Evolutionary conservation across 2,888 invertebrate species (phyloP).

Genomic region (Ophraella communa): DNA sequence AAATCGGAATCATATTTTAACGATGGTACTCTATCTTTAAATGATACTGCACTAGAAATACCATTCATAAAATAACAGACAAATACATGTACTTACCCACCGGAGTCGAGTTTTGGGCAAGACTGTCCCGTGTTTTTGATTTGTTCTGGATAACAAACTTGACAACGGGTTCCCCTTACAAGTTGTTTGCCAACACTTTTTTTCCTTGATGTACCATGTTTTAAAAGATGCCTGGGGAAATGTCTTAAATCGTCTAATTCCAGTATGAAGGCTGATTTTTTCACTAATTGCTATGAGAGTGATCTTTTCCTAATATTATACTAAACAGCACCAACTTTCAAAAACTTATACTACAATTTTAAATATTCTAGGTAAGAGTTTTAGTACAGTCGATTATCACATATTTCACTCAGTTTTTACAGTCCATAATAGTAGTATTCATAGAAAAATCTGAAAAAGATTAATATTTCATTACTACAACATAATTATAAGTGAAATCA

Average conservation of each 20-base stretch:
- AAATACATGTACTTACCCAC: constrained; percentile 54
- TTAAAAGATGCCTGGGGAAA: constrained; percentile 45
- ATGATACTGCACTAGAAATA: too few relatives aligned
- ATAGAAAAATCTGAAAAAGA: constrained; percentile 37
- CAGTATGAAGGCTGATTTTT: constrained; percentile 49
- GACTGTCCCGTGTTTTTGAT: constrained; percentile 59
- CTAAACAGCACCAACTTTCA: constrained; percentile 31
- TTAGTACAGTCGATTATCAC: constrained; percentile 32
- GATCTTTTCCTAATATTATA: constrained; percentile 16
- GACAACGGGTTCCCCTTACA: constrained; percentile 51
- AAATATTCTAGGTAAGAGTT: constrained; percentile 4
- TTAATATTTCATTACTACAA: too few relatives aligned
- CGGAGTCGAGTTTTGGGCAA: constrained; percentile 59
- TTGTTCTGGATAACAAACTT: constrained; percentile 53
- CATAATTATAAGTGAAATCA: too few relatives aligned
- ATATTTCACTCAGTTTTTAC: constrained; percentile 27
- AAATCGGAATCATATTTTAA: too few relatives aligned
- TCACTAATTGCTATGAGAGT: constrained; percentile 15
- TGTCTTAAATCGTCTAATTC: constrained; percentile 54
- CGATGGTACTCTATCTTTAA: too few relatives aligned
- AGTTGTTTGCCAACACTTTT: constrained; percentile 41
- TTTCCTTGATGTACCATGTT: constrained; percentile 46
- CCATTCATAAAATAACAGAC: too few relatives aligned
- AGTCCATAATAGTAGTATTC: constrained; percentile 12
- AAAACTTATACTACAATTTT: constrained; percentile 23